Percentiles rank a stretch among this genome's conserved stretches.
phyloP scores from a whole-genome alignment of 2,113 vertebrate genomes.

The Geococcyx californianus region DNA sequence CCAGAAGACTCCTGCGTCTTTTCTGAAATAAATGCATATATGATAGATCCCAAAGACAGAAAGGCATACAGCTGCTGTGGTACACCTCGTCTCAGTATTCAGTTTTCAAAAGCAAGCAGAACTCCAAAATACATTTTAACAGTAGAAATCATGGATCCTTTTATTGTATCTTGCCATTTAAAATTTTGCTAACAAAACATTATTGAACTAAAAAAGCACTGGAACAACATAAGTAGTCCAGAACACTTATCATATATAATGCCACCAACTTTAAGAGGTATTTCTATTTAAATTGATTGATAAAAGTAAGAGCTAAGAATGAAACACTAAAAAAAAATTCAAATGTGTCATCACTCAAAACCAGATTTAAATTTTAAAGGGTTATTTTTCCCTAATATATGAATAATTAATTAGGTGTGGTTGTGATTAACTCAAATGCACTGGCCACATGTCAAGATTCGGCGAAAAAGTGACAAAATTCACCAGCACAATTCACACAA shows the following conservation, averaged over 20 bases:
- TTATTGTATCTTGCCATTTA: not conserved
- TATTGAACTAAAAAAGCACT: not conserved
- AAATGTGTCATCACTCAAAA: not conserved
- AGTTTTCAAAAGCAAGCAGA: not conserved
- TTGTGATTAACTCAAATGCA: not conserved
- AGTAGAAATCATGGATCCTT: not conserved
- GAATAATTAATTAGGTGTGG: not conserved
- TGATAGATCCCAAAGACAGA: not conserved
- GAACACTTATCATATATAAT: not conserved
- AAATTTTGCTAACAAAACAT: not conserved
- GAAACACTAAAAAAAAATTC: not conserved
- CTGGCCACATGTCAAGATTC: not conserved
- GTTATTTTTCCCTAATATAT: not conserved
- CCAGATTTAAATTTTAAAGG: not conserved
- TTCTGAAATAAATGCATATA: not conserved
- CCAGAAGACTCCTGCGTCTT: not conserved
- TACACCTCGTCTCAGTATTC: not conserved
- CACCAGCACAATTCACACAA: not conserved
- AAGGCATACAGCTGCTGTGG: not conserved
- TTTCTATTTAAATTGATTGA: not conserved
- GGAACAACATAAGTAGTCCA: not conserved
- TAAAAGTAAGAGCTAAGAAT: not conserved
- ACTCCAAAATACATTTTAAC: not conserved
- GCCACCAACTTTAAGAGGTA: not conserved
- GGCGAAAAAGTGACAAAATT: not conserved